These are phyloP conservation scores for Planiliza haematocheilus DNA, from an alignment of 2,113 vertebrate species.

Conservation along the genomic window DNA sequence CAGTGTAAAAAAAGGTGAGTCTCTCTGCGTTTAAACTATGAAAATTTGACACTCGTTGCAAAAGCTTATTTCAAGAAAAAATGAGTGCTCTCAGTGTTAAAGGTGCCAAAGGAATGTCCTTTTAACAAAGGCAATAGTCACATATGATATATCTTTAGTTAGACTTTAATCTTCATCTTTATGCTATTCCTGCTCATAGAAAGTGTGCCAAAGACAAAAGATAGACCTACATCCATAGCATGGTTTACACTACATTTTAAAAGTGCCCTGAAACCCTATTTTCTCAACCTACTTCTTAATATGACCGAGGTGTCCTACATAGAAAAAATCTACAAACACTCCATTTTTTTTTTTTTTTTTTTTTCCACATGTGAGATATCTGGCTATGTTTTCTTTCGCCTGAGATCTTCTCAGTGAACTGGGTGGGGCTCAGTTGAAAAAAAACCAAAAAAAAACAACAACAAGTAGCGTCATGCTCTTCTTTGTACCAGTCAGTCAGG, in stretches of 20 bases:
- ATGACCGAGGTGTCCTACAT: background rate
- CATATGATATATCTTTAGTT: background rate
- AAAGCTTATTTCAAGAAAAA: background rate
- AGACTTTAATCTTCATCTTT: background rate
- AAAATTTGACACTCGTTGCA: too few species aligned
- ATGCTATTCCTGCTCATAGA: background rate
- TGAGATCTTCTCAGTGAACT: background rate
- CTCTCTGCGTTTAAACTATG: too few species aligned
- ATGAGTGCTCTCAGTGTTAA: background rate
- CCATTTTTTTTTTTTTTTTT: background rate
- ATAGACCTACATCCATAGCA: background rate
- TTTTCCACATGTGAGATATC: background rate
- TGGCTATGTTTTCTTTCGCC: background rate
- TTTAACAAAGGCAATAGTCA: background rate
- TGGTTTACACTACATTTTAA: background rate
- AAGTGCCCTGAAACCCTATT: background rate
- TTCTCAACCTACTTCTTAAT: background rate
- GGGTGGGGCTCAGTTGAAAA: background rate
- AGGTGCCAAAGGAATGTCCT: too few species aligned
- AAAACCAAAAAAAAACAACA: too few species aligned
- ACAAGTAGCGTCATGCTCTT: too few species aligned
- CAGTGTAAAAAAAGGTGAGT: background rate
- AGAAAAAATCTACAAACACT: background rate
- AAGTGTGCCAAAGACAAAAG: constrained; percentile 9
- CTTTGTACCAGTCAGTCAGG: too few species aligned